These are phyloP conservation scores for Poicephalus gulielmi DNA, from an alignment of 2,113 vertebrate genomes.

Conservation along the genomic window DNA sequence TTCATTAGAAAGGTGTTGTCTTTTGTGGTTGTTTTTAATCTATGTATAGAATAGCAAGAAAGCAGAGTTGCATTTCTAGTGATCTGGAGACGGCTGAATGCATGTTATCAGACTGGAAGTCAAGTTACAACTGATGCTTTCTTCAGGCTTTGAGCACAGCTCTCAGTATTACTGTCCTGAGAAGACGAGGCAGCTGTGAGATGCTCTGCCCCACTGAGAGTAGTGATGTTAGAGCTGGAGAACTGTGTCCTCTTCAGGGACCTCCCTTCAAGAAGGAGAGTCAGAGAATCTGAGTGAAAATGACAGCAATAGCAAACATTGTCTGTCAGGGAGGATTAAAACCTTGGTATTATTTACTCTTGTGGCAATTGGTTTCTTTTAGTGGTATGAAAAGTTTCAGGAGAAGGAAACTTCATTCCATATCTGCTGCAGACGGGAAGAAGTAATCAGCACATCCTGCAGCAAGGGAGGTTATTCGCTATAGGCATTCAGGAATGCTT, in stretches of 20 bases:
- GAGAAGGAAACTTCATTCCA: background rate
- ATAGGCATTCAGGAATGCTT: background rate
- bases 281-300: background rate
- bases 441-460: background rate
- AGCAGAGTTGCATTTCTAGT: background rate
- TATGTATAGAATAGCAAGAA: background rate
- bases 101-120: too few relatives aligned
- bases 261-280: background rate
- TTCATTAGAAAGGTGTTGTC: background rate
- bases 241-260: background rate
- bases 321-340: background rate
- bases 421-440: background rate
- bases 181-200: background rate
- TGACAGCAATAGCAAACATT: background rate
- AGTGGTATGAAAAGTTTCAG: background rate
- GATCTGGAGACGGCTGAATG: background rate
- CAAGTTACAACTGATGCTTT: background rate
- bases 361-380: background rate
- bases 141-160: background rate
- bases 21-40: background rate
- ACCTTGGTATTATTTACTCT: background rate
- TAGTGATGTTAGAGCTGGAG: fast-evolving
- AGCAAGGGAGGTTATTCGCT: fast-evolving
- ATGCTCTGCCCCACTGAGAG: background rate
- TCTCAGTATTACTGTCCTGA: background rate